phyloP scores from a whole-genome alignment of 2,113 vertebrate genomes.

The Eira barbara region DNA sequence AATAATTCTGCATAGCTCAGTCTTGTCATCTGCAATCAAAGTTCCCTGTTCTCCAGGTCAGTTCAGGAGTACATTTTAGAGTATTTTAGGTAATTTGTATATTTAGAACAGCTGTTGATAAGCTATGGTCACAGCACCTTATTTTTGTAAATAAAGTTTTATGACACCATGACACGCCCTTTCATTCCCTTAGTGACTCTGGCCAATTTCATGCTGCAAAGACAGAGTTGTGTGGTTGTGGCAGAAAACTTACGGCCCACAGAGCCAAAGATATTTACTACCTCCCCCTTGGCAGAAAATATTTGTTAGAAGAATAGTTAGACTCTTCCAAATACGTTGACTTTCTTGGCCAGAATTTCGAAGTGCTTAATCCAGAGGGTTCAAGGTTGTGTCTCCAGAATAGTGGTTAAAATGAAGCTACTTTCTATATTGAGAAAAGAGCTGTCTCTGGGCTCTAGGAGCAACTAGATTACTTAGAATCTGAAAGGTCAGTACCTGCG shows the following conservation, averaged over 20 bases:
- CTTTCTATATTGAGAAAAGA: not conserved
- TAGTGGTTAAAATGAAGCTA: not conserved
- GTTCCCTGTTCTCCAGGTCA: not conserved
- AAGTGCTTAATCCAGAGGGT: not conserved
- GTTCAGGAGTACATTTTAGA: not conserved
- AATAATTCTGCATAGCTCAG: not conserved
- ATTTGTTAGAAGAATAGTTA: not conserved
- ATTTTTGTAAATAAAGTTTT: not conserved
- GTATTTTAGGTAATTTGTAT: not conserved
- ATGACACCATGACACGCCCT: fast-evolving
- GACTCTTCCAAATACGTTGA: not conserved
- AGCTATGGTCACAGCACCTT: not conserved
- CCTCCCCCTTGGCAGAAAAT: not conserved
- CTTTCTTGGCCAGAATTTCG: not conserved
- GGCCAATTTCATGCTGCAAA: not conserved
- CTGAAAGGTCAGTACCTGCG: not conserved
- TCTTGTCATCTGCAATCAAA: not conserved
- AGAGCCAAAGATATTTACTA: not conserved
- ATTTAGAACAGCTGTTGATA: not conserved
- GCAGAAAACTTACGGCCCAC: not conserved
- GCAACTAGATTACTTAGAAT: not conserved
- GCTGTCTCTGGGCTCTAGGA: not conserved
- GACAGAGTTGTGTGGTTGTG: not conserved
- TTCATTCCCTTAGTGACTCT: not conserved
- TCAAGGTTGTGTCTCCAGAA: not conserved